Evolutionary conservation across 2,888 invertebrate genomes (phyloP), one percentile per base, ranked within the genome.

Genomic region (Hyppa rectilinea): DNA sequence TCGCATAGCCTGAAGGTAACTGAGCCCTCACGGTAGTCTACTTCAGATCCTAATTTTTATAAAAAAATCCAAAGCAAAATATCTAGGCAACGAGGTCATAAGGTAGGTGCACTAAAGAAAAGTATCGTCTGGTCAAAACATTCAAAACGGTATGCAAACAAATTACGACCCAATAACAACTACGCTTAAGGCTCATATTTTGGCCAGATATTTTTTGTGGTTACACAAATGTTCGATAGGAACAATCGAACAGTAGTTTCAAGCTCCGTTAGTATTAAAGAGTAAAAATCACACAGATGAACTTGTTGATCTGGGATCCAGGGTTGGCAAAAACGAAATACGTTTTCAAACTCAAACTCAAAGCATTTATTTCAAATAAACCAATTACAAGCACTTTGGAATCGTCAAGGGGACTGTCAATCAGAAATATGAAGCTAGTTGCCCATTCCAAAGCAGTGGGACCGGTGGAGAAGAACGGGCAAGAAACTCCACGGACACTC

Each of bases 231-330:
- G 64, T 64, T 58, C 34, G 40, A 64, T 78, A 26, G 53, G 26
- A 63, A 68, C 67, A 67, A 77, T 63, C 73, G 66, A 67, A 64
- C 17, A 40, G 58, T 50, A 59, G 58, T 63, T 36, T 52, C 38
- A 23, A 75, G 26, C 50, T 43, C n/a, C 17, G 29, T 23, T 47
- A 23, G 52, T 26, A 55, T 36, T 52, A 31, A 60, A 53, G 26
- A 49, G 52, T 31, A 75, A 71, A 58, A 70, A 52, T 36, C 50
- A 76, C 17, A 53, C 40, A 70, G 76, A 29, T 62, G 29, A 62
- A 76, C 52, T 69, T 75, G 61, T 76, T 75, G 76, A 75, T 52
- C 45, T 58, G 31, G 1, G 29, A n/a, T 56, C 40, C 43, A 60
- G 60, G 74, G 74, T 45, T 69, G 53, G 12, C 40, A 34, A 34